These are phyloP conservation scores for Eumeta japonica DNA, from an alignment of 1,140 invertebrate species.

Conservation along the genomic window DNA sequence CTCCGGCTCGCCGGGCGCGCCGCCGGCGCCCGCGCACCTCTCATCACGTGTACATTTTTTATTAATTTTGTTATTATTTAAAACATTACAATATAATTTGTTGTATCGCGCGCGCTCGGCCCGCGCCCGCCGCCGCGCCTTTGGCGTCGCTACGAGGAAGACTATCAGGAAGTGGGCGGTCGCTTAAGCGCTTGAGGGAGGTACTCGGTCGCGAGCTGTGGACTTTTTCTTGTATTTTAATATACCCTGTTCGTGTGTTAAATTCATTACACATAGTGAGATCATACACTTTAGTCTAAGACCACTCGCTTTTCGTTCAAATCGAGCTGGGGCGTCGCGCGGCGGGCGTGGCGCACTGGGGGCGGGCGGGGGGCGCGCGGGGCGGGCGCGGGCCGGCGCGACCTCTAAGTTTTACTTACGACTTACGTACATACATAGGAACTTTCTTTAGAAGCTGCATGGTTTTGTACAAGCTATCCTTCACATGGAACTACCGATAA, in stretches of 20 bases:
- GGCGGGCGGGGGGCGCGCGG: constrained; percentile 2
- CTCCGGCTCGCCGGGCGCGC: no score
- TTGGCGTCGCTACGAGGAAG: constrained; percentile 33
- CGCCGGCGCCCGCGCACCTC: no score
- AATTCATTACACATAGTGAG: neutral
- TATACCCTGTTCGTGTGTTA: neutral
- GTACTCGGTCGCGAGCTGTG: neutral
- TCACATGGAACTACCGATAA: constrained; percentile 49
- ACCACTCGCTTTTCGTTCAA: no score
- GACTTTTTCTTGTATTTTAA: neutral
- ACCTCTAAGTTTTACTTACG: constrained; percentile 52
- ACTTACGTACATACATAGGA: constrained; percentile 58
- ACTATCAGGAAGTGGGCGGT: constrained; percentile 40
- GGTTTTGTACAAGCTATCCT: constrained; percentile 56
- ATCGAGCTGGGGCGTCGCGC: no score
- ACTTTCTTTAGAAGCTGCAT: constrained; percentile 58
- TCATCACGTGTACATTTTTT: neutral
- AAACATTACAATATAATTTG: constrained; percentile 58
- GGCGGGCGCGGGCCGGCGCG: constrained; percentile 26
- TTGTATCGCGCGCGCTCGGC: constrained; percentile 38
- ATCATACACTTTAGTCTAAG: no score
- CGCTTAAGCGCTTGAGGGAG: no score
- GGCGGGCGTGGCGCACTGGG: neutral
- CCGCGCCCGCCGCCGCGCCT: constrained; percentile 22
- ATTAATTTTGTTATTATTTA: constrained; percentile 18